phyloP scores from a whole-genome alignment of 2,888 invertebrate genomes.

The Argyresthia albistria region DNA sequence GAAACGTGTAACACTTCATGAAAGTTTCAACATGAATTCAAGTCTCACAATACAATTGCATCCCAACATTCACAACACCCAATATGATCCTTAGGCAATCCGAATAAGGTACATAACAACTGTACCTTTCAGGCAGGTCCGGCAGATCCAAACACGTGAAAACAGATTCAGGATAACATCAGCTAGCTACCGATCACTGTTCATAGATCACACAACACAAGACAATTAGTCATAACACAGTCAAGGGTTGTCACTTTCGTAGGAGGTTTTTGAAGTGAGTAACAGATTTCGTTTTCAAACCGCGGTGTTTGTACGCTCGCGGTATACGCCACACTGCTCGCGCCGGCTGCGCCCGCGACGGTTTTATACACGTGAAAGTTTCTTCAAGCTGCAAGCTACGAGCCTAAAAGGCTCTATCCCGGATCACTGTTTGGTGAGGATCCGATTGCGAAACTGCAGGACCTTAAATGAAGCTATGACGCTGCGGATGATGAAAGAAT shows the following conservation, averaged over 20 bases:
- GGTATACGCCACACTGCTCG: constrained; percentile 52
- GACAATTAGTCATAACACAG: constrained; percentile 30
- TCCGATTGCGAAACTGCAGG: constrained; percentile 20
- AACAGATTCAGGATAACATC: constrained; percentile 64
- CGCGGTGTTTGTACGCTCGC: constrained; percentile 21
- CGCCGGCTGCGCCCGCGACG: constrained; percentile 38
- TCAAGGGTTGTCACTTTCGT: constrained; percentile 51
- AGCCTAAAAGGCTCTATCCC: constrained; percentile 38
- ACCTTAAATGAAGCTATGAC: not conserved
- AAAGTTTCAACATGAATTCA: not conserved
- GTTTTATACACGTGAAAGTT: constrained; percentile 71
- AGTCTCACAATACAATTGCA: no score
- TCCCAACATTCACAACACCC: no score
- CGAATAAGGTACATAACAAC: constrained; percentile 3
- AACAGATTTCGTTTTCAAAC: constrained; percentile 6
- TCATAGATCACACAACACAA: constrained; percentile 57
- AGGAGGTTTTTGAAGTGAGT: constrained; percentile 7
- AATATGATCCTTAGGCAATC: no score
- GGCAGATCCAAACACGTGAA: constrained; percentile 13
- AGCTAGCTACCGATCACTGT: constrained; percentile 61
- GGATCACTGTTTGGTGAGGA: constrained; percentile 37
- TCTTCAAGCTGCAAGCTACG: constrained; percentile 6
- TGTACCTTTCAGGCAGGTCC: constrained; percentile 56
- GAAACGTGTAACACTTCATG: no score
- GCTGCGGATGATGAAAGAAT: not conserved